phyloP scores from a whole-genome alignment of 2,888 invertebrate species.

The Pandemis cinnamomeana region DNA sequence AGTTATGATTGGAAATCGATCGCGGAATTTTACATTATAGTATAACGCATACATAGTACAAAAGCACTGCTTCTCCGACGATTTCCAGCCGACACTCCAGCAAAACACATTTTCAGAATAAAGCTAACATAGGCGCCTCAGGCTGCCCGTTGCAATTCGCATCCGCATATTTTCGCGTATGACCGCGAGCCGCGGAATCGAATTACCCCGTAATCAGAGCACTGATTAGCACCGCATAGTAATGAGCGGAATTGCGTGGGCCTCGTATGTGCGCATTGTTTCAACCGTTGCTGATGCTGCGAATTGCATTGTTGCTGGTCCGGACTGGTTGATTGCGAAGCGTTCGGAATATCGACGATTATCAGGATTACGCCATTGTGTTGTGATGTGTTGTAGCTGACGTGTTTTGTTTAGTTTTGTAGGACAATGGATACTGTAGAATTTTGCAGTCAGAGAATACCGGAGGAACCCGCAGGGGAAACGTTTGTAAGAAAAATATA shows the following conservation, averaged over 20 bases:
- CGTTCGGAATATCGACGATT: neutral
- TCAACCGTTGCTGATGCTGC: constrained; percentile 2
- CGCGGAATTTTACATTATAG: too few relatives aligned
- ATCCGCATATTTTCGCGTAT: constrained; percentile 61
- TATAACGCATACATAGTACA: neutral
- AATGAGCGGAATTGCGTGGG: constrained; percentile 54
- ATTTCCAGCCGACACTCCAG: neutral
- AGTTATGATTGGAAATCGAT: too few relatives aligned
- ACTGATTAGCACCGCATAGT: constrained; percentile 71
- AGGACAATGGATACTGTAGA: neutral
- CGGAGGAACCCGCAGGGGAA: too few relatives aligned
- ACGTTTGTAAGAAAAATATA: too few relatives aligned
- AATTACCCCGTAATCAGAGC: constrained; percentile 74
- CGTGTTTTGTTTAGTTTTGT: neutral
- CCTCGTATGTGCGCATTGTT: constrained; percentile 10
- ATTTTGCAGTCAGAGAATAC: too few relatives aligned
- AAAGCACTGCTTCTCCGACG: neutral
- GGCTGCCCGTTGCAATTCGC: neutral
- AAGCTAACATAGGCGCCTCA: neutral
- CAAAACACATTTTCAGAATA: neutral
- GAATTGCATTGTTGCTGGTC: constrained; percentile 8
- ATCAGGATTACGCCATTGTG: constrained; percentile 1
- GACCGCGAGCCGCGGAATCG: constrained; percentile 57
- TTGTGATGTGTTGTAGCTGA: neutral
- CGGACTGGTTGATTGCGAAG: constrained; percentile 6